Evolutionary conservation across 2,113 vertebrate species (phyloP).

Genomic region (Elephas maximus): DNA sequence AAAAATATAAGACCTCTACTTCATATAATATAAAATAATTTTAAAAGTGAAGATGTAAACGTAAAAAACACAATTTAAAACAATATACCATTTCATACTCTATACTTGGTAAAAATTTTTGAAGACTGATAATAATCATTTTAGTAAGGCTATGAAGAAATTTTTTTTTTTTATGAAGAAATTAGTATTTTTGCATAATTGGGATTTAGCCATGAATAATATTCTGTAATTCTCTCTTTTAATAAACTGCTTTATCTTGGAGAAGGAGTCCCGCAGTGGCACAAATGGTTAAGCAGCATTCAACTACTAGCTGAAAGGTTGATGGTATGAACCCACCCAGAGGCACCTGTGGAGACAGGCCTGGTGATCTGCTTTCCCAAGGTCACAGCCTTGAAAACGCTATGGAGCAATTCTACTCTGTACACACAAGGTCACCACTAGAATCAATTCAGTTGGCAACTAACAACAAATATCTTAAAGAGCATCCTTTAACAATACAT

Average conservation of each 20-base stretch:
- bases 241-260: background rate
- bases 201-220: background rate
- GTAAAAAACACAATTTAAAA: background rate
- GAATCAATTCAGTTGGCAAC: too few species aligned
- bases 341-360: too few species aligned
- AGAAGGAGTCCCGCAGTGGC: background rate
- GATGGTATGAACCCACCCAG: too few species aligned
- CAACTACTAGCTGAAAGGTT: too few species aligned
- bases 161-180: background rate
- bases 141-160: background rate
- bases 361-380: too few species aligned
- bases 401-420: too few species aligned
- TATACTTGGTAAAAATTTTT: background rate
- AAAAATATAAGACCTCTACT: conserved; percentile 14
- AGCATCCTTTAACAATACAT: background rate
- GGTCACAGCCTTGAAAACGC: too few species aligned
- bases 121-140: background rate
- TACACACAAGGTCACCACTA: too few species aligned
- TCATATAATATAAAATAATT: background rate
- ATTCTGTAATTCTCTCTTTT: background rate
- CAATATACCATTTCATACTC: background rate
- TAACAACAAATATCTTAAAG: background rate
- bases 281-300: too few species aligned
- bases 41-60: background rate
- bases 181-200: conserved; percentile 11